These are phyloP conservation scores for Cyprinodon variegatus DNA, from an alignment of 2,113 vertebrate species.

Conservation along the genomic window DNA sequence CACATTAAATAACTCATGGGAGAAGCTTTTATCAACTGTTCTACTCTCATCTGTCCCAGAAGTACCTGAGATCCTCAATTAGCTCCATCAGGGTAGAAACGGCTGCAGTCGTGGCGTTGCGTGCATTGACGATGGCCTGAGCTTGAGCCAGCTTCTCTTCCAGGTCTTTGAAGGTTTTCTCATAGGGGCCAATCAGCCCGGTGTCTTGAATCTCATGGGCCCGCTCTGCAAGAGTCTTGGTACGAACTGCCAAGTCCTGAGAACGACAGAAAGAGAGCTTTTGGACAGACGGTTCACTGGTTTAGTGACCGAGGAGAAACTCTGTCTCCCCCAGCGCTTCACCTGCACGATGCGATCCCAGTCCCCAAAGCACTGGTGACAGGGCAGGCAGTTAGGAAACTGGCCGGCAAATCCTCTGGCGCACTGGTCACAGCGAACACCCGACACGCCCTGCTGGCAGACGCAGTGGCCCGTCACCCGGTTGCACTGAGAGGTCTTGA, in stretches of 20 bases:
- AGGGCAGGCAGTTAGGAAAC: constrained; percentile 92
- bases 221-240: constrained; percentile 80
- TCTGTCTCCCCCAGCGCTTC: not conserved
- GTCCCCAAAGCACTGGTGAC: constrained; percentile 95
- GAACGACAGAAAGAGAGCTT: not conserved
- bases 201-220: constrained; percentile 87
- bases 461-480: constrained; percentile 88
- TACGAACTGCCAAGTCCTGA: constrained; percentile 86
- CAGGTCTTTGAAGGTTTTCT: constrained; percentile 84
- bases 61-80: constrained; percentile 90
- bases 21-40: not conserved
- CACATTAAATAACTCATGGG: not conserved
- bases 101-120: constrained; percentile 83
- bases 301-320: not conserved
- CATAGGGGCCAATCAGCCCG: constrained; percentile 85
- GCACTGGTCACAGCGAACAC: constrained; percentile 95
- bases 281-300: not conserved
- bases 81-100: constrained; percentile 82
- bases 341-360: constrained; percentile 95
- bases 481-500: constrained; percentile 89
- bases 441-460: constrained; percentile 90
- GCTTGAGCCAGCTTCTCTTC: constrained; percentile 86
- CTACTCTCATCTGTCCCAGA: not conserved
- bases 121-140: constrained; percentile 84
- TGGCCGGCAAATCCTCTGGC: constrained; percentile 91